Percentiles rank a stretch among this genome's conserved stretches.
These are phyloP conservation scores for Acanthiza pusilla DNA, from an alignment of 2,797 vertebrate genomes.

Conservation along the genomic window DNA sequence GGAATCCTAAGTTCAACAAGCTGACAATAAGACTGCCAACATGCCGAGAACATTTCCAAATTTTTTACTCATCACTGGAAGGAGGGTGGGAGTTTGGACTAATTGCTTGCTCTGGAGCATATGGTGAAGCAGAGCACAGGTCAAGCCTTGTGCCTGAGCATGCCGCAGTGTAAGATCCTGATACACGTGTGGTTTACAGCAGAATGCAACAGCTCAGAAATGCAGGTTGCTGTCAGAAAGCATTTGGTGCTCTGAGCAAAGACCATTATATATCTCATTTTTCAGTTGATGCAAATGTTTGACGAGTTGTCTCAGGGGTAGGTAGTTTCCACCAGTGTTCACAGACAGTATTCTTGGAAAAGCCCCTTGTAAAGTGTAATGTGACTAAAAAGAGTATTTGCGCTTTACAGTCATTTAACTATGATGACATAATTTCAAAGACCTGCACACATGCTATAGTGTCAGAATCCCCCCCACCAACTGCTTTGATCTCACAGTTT, in stretches of 20 bases:
- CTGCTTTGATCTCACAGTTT: neutral
- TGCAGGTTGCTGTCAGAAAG: neutral
- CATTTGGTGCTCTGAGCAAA: neutral
- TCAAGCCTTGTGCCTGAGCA: neutral
- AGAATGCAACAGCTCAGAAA: neutral
- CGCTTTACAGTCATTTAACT: neutral
- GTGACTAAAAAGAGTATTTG: neutral
- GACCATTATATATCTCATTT: neutral
- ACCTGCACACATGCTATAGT: neutral
- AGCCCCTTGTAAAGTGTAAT: neutral
- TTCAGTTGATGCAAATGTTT: neutral
- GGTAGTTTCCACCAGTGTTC: neutral
- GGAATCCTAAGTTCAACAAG: neutral
- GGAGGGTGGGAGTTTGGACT: neutral
- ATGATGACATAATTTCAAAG: neutral
- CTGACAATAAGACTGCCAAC: neutral
- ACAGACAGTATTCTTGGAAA: neutral
- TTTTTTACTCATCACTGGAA: neutral
- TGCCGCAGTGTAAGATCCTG: neutral
- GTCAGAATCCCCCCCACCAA: neutral
- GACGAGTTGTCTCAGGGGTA: neutral
- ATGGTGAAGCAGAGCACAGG: neutral
- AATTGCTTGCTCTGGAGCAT: neutral
- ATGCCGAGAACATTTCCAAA: neutral
- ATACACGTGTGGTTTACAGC: accelerated